Evolutionary conservation across 2,888 invertebrate species (phyloP), one percentile per base, ranked within the genome.

Genomic region (Stramonita haemastoma): DNA sequence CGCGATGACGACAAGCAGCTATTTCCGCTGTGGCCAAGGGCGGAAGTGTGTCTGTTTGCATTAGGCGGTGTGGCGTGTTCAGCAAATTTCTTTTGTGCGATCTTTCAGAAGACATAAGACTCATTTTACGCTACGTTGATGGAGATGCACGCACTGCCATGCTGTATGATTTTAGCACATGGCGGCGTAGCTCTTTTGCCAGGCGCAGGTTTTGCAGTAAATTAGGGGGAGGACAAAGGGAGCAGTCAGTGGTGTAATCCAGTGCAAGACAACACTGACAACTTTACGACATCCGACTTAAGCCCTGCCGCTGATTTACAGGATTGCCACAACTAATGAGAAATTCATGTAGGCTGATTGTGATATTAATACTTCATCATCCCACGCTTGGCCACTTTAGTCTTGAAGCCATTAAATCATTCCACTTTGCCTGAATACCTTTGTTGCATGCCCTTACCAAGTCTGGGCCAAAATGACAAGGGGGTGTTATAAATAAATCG

Each of bases 21-120:
- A 70, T 73, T 87, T 87, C 87, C 87, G 73, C 87, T 32, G 66
- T 73, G 70, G 73, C 87, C 87, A 70, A 29, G 66, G 73, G 60
- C 87, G 60, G 73, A 86, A 86, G 86, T 86, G 86, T 86, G 86
- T 86, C 86, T 86, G 86, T 86, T 86, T 86, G 86, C 57, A 86
- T 86, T 60, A 86, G 60, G 32, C 32, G 32, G 13, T 60, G 60
- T 60, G 60, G 66, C 86, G 57, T 22, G 60, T 66, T 86, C 86
- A 60, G 86, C 60, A 22, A 56, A 32, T 84, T 56, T 66, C 32
- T 86, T 86, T 86, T 86, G 86, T 86, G 66, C 57, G 19, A 19
- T 66, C 86, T 34, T 66, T 86, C 60, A 32, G 19, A 57, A 66
- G 86, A 66, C 56, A 86, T 86, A 60, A 86, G n/a, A 29, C 19